A percentile compares a stretch with the other conserved stretches of the same genome.
Evolutionary conservation across 2,888 invertebrate genomes (phyloP).

Genomic region (Himalopsyche anomala): DNA sequence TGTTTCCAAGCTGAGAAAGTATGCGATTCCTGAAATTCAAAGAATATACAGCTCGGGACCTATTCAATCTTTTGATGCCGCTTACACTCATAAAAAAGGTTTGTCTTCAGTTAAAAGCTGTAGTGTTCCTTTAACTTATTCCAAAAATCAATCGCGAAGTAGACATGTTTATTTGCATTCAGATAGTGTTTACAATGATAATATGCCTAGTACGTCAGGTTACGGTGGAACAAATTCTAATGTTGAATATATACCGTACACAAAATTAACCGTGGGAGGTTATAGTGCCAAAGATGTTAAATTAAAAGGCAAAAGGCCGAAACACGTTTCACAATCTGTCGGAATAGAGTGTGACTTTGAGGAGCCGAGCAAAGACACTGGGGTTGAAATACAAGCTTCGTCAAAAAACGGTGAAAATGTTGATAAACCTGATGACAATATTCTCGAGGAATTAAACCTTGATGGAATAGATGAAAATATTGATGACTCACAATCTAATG

Average conservation of each 20-base stretch:
- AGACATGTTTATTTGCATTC: constrained; percentile 45
- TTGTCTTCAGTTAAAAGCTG: constrained; percentile 1
- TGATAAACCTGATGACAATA: constrained; percentile 66
- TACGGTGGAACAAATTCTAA: constrained; percentile 65
- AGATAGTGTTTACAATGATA: constrained; percentile 42
- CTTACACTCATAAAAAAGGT: constrained; percentile 44
- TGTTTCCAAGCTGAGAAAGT: constrained; percentile 63
- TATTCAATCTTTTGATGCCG: constrained; percentile 10
- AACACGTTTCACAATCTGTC: neutral
- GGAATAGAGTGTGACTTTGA: neutral
- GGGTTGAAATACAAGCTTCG: constrained; percentile 66
- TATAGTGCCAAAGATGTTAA: constrained; percentile 71
- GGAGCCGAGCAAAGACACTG: neutral
- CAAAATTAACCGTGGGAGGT: constrained; percentile 74
- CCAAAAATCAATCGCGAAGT: constrained; percentile 39
- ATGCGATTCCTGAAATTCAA: constrained; percentile 62
- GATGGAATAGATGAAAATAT: constrained; percentile 59
- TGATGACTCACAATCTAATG: constrained; percentile 66
- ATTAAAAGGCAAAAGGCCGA: constrained; percentile 38
- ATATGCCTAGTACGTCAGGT: constrained; percentile 67
- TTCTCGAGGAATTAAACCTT: neutral
- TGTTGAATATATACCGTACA: constrained; percentile 74
- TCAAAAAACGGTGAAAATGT: constrained; percentile 71
- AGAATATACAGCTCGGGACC: constrained; percentile 61
- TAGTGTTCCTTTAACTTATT: constrained; percentile 44